Base-by-base conservation (phyloP, 2,113 vertebrate genomes). In the Lophochroa leadbeateri region DNA sequence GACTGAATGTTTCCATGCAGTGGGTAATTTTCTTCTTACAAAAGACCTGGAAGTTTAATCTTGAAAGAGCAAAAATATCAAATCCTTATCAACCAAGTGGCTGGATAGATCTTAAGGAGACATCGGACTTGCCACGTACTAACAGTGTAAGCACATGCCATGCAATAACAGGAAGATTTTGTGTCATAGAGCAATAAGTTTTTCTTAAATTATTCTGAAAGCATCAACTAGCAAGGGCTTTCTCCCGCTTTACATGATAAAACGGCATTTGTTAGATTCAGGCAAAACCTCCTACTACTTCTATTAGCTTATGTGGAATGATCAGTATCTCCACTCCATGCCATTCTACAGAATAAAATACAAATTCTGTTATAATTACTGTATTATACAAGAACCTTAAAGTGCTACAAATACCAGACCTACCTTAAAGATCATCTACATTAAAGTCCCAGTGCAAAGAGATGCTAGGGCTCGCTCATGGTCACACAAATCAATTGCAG, bases 401-500 rank as follows among this genome's bases (percentile, higher is more conserved):
- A 77, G 52, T 18, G 29, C 37, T 64, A 61, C 61, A 79, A 63
- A 57, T 41, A 79, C 5, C 44, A 82, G 33, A n/a, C n/a, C 13
- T 8, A 37, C 25, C 43, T 65, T 35, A 65, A 41, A 82, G 44
- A 76, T 11, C 13, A 65, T 12, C 57, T 16, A 53, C 2, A 14
- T 64, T 60, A 58, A 90, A 87, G 79, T 6, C 1, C 8, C 75
- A 91, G n/a, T 4, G 17, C 44, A 82, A 29, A 76, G 28, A 82
- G 61, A 65, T 77, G 70, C 57, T 44, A 82, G 20, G 9, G 67
- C 27, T 61, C 53, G 18, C 37, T 90, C 63, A 57, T 1, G 13
- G 87, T 82, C 75, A 64, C 61, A 95, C 77, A 90, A 91, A 95
- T 25, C 2, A 31, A 92, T 19, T 85, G 74, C 87, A 95, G 70